Conservation (phyloP, 2,797 vertebrate genomes). For the Acestrorhynchus altus region DNA sequence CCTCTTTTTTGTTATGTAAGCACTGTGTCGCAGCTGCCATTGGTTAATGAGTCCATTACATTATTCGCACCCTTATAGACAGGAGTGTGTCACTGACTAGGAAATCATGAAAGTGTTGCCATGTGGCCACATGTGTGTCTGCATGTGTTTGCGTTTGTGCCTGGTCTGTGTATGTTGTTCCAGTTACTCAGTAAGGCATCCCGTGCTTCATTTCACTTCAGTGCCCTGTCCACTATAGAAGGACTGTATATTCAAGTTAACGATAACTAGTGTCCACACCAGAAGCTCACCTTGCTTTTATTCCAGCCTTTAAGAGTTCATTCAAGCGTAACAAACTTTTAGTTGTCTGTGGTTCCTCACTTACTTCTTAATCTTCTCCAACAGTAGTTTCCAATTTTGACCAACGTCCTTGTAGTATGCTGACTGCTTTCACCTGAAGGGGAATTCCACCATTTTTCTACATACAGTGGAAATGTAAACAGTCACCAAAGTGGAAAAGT, state of each 20-base stretch:
- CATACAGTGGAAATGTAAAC: too few species aligned
- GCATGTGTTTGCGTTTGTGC: neutral
- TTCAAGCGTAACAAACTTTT: too few species aligned
- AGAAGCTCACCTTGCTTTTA: neutral
- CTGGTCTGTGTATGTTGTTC: neutral
- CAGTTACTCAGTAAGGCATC: neutral
- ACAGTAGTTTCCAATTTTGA: too few species aligned
- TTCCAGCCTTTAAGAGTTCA: neutral
- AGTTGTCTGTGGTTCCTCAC: too few species aligned
- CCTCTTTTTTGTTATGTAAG: neutral
- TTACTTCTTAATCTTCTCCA: too few species aligned
- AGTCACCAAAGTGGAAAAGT: too few species aligned
- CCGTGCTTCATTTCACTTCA: neutral
- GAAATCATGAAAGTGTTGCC: neutral
- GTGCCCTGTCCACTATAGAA: neutral
- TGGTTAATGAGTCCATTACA: neutral
- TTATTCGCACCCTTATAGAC: conserved; percentile 8
- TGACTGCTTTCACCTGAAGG: too few species aligned
- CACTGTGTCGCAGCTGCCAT: conserved; percentile 2
- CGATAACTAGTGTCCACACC: neutral
- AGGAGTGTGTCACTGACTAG: neutral
- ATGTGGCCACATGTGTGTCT: neutral
- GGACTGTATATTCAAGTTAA: neutral
- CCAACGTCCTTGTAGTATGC: too few species aligned
- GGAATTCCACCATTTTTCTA: too few species aligned